A percentile compares a stretch with the other conserved stretches of the same genome.
Evolutionary conservation across 1,140 invertebrate species (phyloP).

Genomic region (Drosophila rufa): DNA sequence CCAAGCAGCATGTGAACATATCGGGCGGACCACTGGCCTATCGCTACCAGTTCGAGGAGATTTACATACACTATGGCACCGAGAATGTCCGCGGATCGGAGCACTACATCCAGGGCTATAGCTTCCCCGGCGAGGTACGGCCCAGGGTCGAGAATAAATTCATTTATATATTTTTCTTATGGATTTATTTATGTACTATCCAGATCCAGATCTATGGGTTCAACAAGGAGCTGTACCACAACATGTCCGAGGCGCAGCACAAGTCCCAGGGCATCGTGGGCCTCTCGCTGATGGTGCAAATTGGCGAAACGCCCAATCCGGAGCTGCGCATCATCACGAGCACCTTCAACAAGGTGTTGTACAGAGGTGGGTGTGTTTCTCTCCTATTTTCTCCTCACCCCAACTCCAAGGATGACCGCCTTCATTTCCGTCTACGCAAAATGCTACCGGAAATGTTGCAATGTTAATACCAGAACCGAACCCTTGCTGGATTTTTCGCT

Average conservation of each 20-base stretch:
- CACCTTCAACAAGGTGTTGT: conserved; percentile 93
- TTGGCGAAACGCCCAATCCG: conserved; percentile 93
- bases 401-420: conserved; percentile 2
- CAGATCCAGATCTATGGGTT: conserved; percentile 98
- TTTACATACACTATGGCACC: conserved; percentile 97
- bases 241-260: conserved; percentile 97
- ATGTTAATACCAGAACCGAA: conserved; percentile 28
- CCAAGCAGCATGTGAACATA: conserved; percentile 94
- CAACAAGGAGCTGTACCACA: conserved; percentile 98
- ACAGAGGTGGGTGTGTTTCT: conserved; percentile 88
- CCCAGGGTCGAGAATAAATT: no score
- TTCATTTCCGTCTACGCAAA: conserved; percentile 77
- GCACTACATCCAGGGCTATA: conserved; percentile 95
- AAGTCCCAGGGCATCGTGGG: conserved; percentile 96
- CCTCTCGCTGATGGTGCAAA: conserved; percentile 97
- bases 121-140: conserved; percentile 96
- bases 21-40: conserved; percentile 98
- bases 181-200: conserved; percentile 50
- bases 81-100: conserved; percentile 95
- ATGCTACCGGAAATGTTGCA: conserved; percentile 74
- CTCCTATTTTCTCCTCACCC: background rate
- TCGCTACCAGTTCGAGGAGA: conserved; percentile 96
- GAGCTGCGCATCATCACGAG: conserved; percentile 94
- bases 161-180: background rate
- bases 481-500: conserved; percentile 7